Evolutionary conservation across 2,888 invertebrate genomes (phyloP).

Genomic region (Hirtodrosophila cameraria): DNA sequence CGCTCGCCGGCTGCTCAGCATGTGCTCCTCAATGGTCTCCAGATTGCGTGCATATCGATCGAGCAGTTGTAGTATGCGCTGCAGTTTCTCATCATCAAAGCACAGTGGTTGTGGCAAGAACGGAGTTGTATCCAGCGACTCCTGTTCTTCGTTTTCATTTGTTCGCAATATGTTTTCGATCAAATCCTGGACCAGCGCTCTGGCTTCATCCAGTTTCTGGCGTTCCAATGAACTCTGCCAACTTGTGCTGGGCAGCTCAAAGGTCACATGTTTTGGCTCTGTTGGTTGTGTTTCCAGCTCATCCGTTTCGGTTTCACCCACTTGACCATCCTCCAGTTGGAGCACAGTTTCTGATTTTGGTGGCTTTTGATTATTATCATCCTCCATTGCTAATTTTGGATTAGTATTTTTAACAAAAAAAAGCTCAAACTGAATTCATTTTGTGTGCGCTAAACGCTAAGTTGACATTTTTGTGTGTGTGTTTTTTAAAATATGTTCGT

Average conservation of each 20-base stretch:
- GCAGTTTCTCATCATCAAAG: slow-evolving; percentile 40
- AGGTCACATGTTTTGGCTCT: slow-evolving; percentile 6
- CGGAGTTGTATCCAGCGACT: not conserved
- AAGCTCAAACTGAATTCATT: slow-evolving; percentile 26
- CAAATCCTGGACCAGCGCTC: slow-evolving; percentile 29
- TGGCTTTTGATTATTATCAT: slow-evolving; percentile 8
- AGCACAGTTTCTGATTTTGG: slow-evolving; percentile 8
- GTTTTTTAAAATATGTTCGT: slow-evolving; percentile 31
- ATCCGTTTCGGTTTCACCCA: slow-evolving; percentile 61
- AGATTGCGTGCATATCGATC: slow-evolving; percentile 68
- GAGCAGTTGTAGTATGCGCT: slow-evolving; percentile 65
- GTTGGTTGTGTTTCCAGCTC: too few species aligned
- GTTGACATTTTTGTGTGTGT: slow-evolving; percentile 26
- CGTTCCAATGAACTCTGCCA: not conserved
- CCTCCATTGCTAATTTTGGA: slow-evolving; percentile 39
- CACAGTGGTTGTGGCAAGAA: not conserved
- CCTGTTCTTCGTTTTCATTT: slow-evolving; percentile 5
- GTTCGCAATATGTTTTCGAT: slow-evolving; percentile 40
- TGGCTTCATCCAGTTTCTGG: slow-evolving; percentile 8
- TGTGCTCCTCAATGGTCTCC: slow-evolving; percentile 56
- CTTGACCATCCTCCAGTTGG: slow-evolving; percentile 38
- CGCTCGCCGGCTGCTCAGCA: not conserved
- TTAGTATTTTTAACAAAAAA: slow-evolving; percentile 2
- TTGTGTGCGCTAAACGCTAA: slow-evolving; percentile 6
- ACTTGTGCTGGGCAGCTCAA: slow-evolving; percentile 23